Base-by-base conservation (phyloP, 1,140 invertebrate genomes). In the Drosophila chauvacae region DNA sequence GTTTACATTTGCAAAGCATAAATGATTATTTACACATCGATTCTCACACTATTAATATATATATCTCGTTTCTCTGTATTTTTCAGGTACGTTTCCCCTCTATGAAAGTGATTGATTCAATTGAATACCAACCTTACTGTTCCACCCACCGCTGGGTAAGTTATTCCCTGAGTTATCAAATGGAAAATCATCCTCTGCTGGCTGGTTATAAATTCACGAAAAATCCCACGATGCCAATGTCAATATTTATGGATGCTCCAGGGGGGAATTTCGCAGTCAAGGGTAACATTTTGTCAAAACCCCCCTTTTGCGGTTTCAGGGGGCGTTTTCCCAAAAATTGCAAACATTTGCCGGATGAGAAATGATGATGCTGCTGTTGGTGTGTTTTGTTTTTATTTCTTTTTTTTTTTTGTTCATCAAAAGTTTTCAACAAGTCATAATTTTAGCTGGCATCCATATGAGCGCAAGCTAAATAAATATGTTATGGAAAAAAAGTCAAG, bases 381-480 rank as follows among this genome's bases (percentile, higher is more conserved):
- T 39, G 37, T 10, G 26, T 18, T 50, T 13, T 47, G 28, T 37
- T 41, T 55, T 11, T 47, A 30, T 45, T 33, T 48, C 0, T 28
- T 1, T 42, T 16, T 33, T 33, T 14, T 45, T 56, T 39, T 35
- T 58, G 61, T 61, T 65, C 79, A 71, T 87, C 68, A 87, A 84
- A 87, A 88, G 53, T 88, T 88, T 71, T 78, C 84, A 88, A 84
- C 84, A 55, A 73, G 53, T 70, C 65, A 73, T 87, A 83, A 88
- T 87, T 88, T 80, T 69, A 73, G 57, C 33, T 42, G 56, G 48
- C 69, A 63, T 61, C 51, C 84, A 79, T 72, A 77, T 63, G 71
- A 80, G 69, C 59, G 68, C 62, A 28, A 39, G 53, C 58, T 73
- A 82, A 76, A 64, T 58, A 64, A 56, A 64, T 51, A 74, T 70